phyloP scores from a whole-genome alignment of 2,888 invertebrate species.

The Cataglyphis rosenhaueri region DNA sequence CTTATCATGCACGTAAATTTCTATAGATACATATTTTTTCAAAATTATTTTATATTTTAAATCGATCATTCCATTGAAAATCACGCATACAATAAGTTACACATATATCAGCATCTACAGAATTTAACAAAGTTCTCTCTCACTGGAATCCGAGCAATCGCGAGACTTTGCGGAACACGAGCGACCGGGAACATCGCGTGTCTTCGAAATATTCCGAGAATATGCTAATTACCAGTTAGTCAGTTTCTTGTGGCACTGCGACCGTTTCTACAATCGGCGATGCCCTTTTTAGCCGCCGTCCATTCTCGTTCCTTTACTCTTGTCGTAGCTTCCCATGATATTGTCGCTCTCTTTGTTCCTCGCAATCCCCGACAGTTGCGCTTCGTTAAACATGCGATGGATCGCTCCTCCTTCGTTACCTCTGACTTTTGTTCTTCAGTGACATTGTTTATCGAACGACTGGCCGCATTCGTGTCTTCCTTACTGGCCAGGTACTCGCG shows the following conservation, averaged over 20 bases:
- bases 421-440: conserved; percentile 38
- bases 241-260: conserved; percentile 76
- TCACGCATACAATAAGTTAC: neutral
- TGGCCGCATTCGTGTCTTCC: conserved; percentile 25
- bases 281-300: conserved; percentile 56
- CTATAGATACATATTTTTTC: neutral
- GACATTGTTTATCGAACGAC: conserved; percentile 49
- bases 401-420: conserved; percentile 49
- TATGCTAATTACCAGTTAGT: conserved; percentile 80
- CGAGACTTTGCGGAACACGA: conserved; percentile 63
- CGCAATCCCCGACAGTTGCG: conserved; percentile 38
- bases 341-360: conserved; percentile 54
- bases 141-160: conserved; percentile 68
- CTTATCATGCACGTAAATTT: neutral
- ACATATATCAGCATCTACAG: conserved; percentile 39
- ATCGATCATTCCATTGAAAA: conserved; percentile 10
- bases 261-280: conserved; percentile 68
- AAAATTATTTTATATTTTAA: neutral
- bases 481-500: neutral
- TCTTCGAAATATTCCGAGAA: conserved; percentile 79
- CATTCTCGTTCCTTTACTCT: conserved; percentile 53
- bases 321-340: conserved; percentile 64
- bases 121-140: conserved; percentile 55
- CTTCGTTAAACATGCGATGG: conserved; percentile 64
- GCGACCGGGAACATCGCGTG: conserved; percentile 79